Evolutionary conservation across 2,797 vertebrate species (phyloP).

Genomic region (Rhinatrema bivittatum): DNA sequence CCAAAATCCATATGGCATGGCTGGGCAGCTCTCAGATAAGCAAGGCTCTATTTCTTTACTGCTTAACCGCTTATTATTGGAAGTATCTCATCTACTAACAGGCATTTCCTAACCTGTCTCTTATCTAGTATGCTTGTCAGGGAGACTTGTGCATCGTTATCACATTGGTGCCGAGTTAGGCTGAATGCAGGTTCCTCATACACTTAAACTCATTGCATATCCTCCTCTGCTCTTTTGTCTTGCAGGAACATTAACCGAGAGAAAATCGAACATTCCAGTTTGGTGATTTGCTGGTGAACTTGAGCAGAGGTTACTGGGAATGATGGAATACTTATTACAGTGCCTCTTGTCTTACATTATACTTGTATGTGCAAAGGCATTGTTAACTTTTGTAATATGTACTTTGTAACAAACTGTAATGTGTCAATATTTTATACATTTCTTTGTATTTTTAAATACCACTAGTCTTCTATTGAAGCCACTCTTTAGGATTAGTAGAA

Average conservation of each 20-base stretch:
- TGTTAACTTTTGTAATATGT: slow-evolving; percentile 27
- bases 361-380: slow-evolving; percentile 7
- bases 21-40: no score
- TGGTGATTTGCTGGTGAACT: not conserved
- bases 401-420: slow-evolving; percentile 26
- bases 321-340: slow-evolving; percentile 9
- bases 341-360: slow-evolving; percentile 4
- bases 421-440: slow-evolving; percentile 23
- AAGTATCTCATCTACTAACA: no score
- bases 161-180: no score
- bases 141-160: no score
- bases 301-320: not conserved
- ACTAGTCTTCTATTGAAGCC: slow-evolving; percentile 13
- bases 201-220: no score
- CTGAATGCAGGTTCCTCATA: no score
- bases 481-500: slow-evolving; percentile 10
- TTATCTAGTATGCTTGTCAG: no score
- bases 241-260: slow-evolving; percentile 22
- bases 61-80: no score
- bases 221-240: slow-evolving; percentile 17
- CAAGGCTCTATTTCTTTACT: no score
- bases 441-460: slow-evolving; percentile 3
- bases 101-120: no score
- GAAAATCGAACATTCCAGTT: slow-evolving; percentile 9
- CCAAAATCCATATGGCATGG: no score